Conservation (phyloP, 2,113 vertebrate species). For the Suncus etruscus region DNA sequence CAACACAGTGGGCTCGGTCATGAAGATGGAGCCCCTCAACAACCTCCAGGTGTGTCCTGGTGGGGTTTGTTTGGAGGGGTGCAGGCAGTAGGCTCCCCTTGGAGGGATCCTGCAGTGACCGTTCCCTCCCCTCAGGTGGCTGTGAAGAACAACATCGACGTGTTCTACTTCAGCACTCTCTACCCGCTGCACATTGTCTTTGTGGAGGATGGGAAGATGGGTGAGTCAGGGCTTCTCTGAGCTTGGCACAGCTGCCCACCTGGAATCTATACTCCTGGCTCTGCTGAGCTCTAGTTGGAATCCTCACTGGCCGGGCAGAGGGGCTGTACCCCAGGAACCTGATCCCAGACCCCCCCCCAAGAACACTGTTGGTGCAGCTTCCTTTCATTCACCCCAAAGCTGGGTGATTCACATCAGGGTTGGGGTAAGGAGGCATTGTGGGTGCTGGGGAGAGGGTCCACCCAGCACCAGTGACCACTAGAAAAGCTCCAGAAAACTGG, state of each 20-base stretch:
- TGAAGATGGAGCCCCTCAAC: conserved; percentile 99
- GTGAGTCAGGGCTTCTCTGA: conserved; percentile 86
- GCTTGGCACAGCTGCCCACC: not conserved
- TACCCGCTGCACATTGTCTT: conserved; percentile 98
- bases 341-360: not conserved
- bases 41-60: conserved; percentile 93
- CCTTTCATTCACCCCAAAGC: not conserved
- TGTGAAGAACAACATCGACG: conserved; percentile 99
- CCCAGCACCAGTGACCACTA: no score
- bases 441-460: not conserved
- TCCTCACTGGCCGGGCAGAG: not conserved
- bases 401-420: not conserved
- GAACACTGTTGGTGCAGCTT: not conserved
- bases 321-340: not conserved
- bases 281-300: not conserved
- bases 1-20: conserved; percentile 94
- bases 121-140: conserved; percentile 90
- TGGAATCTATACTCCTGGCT: no score
- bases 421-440: not conserved
- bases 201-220: conserved; percentile 98
- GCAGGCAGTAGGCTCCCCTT: not conserved
- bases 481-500: not conserved
- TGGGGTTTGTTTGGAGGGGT: not conserved
- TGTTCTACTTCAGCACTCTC: conserved; percentile 99
- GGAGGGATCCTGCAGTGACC: not conserved